phyloP scores from a whole-genome alignment of 1,140 invertebrate species.

The Arion vulgaris region DNA sequence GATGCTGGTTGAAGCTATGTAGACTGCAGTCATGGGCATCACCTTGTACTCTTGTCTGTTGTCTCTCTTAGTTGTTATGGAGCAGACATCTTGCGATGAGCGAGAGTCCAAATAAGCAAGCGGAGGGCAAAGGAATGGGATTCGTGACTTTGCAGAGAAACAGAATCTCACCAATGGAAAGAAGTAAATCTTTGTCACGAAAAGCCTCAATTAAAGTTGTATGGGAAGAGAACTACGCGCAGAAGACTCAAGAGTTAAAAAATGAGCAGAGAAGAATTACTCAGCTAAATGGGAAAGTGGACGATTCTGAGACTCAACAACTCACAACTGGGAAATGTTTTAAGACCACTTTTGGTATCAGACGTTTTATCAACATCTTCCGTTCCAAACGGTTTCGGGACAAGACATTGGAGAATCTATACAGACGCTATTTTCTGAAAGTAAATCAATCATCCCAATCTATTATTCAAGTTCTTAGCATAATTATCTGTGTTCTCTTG shows the following conservation, averaged over 20 bases:
- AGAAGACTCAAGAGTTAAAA: constrained; percentile 5
- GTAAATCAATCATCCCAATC: constrained; percentile 32
- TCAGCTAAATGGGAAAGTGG: neutral
- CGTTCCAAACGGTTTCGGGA: constrained; percentile 16
- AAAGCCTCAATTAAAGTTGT: neutral
- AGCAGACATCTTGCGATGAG: neutral
- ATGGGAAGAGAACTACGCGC: constrained; percentile 22
- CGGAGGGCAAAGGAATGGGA: neutral
- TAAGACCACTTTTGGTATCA: neutral
- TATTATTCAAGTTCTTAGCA: constrained; percentile 12
- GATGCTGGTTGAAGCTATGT: no score
- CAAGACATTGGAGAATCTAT: constrained; percentile 34
- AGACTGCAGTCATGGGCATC: neutral
- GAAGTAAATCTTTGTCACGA: neutral
- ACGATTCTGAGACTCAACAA: neutral
- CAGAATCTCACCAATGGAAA: constrained; percentile 30
- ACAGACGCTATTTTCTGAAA: constrained; percentile 32
- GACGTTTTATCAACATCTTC: constrained; percentile 6
- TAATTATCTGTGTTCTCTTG: constrained; percentile 16
- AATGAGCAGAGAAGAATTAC: neutral
- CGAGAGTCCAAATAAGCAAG: neutral
- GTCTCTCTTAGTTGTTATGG: neutral
- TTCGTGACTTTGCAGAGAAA: constrained; percentile 2
- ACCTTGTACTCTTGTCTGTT: neutral
- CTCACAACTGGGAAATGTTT: neutral